Conservation (phyloP, 2,888 invertebrate genomes). For the Leucophenga maculata region DNA sequence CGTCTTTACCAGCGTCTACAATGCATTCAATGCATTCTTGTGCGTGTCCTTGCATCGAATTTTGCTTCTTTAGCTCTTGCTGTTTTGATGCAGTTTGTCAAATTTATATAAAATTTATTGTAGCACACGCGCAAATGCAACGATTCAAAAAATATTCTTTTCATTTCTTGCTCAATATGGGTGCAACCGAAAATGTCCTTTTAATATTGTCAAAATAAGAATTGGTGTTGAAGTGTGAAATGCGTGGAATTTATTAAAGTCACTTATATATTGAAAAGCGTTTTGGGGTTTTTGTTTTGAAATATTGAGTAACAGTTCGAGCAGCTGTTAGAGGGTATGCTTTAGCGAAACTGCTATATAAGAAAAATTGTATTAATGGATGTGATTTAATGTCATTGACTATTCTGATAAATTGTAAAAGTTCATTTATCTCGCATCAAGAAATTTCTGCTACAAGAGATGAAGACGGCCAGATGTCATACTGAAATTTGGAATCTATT, state of each 20-base stretch:
- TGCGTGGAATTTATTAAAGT: neutral
- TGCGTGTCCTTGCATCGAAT: conserved; percentile 54
- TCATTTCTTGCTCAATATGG: conserved; percentile 1
- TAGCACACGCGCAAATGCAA: conserved; percentile 43
- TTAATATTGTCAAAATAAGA: conserved; percentile 60
- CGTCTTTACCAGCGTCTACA: neutral
- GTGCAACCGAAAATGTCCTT: conserved; percentile 46
- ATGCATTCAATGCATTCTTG: conserved; percentile 51
- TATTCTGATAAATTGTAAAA: no score
- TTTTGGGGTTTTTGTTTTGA: neutral
- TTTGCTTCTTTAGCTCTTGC: conserved; percentile 23
- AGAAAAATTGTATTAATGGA: no score
- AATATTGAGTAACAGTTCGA: conserved; percentile 46
- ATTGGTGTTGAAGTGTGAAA: neutral
- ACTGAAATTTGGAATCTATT: no score
- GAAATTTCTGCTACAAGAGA: no score
- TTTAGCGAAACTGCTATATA: neutral
- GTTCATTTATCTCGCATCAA: no score
- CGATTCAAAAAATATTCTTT: neutral
- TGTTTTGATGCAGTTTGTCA: conserved; percentile 66
- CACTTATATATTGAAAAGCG: no score
- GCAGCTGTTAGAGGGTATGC: conserved; percentile 34
- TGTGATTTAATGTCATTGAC: no score
- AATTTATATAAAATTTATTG: conserved; percentile 68
- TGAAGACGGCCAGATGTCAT: no score